Evolutionary conservation across 2,113 vertebrate genomes (phyloP), one percentile per base, ranked within the genome.

Genomic region (Cochlearius cochlearius): DNA sequence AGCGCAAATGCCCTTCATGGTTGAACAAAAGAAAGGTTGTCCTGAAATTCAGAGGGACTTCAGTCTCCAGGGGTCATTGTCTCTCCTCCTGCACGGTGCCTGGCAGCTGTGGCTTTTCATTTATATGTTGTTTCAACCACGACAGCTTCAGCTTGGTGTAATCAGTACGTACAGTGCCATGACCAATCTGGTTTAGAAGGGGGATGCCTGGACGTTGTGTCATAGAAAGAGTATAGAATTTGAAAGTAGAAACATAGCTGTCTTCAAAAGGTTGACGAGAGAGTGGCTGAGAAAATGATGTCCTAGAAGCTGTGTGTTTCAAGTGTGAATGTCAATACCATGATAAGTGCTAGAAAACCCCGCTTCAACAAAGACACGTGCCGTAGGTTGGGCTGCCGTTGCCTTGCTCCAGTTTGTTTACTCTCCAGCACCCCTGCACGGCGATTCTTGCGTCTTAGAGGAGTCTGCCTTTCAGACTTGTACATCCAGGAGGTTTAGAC

Each of bases 141-240:
- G 0, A 63, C 74, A 85, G 90, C 91, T 90, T 91, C 73, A 25
- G 58, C 69, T 59, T 52, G 84, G 49, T 45, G 86, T 83, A 68
- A 81, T 75, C 38, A 14, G 41, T 30, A 45, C 15, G 36, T 84
- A 38, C 47, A 26, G 59, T 52, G 74, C 90, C 78, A 36, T 87
- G 77, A 89, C 93, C 84, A 72, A 74, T 89, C 34, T 72, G 69
- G 43, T 85, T 95, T 75, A 25, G 41, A 50, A 91, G 73, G 69
- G 49, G 60, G 19, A 91, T 92, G 66, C 90, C 90, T 91, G 69
- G 93, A 75, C 52, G 75, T 39, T 86, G 93, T 96, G 89, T 96
- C 91, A 75, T 38, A 68, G 60, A 4, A 75, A 34, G 58, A 75
- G 38, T 75, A 39, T 53, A 92, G 90, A 63, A 67, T 50, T 27